Evolutionary conservation across 2,797 vertebrate species (phyloP), one percentile per base, ranked within the genome.

Genomic region (Chiroxiphia lanceolata): DNA sequence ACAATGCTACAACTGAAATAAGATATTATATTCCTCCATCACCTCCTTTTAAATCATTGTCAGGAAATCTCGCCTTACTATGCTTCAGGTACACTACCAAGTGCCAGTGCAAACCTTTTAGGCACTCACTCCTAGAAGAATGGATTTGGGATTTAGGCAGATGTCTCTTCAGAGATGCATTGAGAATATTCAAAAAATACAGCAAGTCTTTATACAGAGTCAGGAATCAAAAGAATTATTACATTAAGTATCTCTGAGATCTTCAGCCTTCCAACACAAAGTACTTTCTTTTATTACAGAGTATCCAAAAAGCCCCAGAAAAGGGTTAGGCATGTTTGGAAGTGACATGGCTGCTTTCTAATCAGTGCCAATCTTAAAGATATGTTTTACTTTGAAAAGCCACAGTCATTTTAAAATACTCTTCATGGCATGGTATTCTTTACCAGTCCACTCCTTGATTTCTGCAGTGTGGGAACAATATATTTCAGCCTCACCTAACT

Each of bases 281-380:
- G 54, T 47, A 34, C 53, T 91, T 96, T 59, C 64, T 95, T 94
- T 92, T 54, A 95, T 78, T 34, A 76, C 54, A 77, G 29, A 51
- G 48, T 65, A 89, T 88, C 63, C 4, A 2, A 93, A 90, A 93
- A 71, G 72, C 54, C 51, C 25, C 69, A 89, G 77, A 80, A 93
- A 93, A 94, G 27, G 16, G 34, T 90, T 83, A 94, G 56, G 6
- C 26, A 50, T 67, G 45, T 82, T 93, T 95, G 44, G 15, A 85
- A 90, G 48, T n/a, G 45, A 67, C 42, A 63, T 18, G 36, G 5
- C 63, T 94, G 19, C 23, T 94, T 95, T 97, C 78, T 87, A 87
- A 95, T 81, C 23, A 79, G 20, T 53, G 13, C 21, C 75, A 86
- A 14, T 74, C 56, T 82, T 93, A 51, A 59, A 81, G n/a, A 44